phyloP scores from a whole-genome alignment of 2,888 invertebrate genomes.

The Dryobotodes eremita region DNA sequence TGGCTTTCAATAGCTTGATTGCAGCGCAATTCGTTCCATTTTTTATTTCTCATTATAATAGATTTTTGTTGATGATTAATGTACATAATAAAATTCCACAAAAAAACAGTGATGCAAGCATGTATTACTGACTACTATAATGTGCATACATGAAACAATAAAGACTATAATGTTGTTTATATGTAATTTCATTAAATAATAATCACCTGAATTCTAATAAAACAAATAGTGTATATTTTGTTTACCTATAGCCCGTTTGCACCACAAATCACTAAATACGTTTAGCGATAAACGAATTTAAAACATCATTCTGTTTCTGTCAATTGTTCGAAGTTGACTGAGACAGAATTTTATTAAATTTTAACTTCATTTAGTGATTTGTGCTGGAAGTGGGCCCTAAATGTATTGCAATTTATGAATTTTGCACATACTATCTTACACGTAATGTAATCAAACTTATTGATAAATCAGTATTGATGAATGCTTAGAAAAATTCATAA shows the following conservation, averaged over 20 bases:
- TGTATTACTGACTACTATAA: background rate
- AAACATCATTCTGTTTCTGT: constrained; percentile 1
- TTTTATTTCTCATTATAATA: background rate
- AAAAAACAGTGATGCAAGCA: background rate
- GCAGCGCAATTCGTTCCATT: background rate
- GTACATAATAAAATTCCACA: background rate
- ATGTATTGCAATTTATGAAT: constrained; percentile 31
- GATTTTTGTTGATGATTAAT: constrained; percentile 14
- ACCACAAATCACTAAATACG: background rate
- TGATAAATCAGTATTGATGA: constrained; percentile 59
- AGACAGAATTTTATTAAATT: background rate
- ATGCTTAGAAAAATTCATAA: constrained; percentile 47
- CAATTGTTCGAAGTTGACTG: background rate
- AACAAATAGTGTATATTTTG: background rate
- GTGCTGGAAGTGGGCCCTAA: background rate
- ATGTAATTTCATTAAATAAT: constrained; percentile 6
- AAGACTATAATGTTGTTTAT: constrained; percentile 21
- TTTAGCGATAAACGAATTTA: background rate
- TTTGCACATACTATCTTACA: constrained; percentile 3
- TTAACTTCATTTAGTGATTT: constrained; percentile 1
- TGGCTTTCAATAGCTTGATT: background rate
- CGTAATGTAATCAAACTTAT: constrained; percentile 23
- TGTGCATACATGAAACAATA: constrained; percentile 2
- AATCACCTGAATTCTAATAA: background rate
- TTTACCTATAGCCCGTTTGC: background rate